A percentile compares a stretch with the other conserved stretches of the same genome.
These are phyloP conservation scores for Cladopsammia gracilis DNA, from an alignment of 64 coral and sea anemone species.

Conservation along the genomic window DNA sequence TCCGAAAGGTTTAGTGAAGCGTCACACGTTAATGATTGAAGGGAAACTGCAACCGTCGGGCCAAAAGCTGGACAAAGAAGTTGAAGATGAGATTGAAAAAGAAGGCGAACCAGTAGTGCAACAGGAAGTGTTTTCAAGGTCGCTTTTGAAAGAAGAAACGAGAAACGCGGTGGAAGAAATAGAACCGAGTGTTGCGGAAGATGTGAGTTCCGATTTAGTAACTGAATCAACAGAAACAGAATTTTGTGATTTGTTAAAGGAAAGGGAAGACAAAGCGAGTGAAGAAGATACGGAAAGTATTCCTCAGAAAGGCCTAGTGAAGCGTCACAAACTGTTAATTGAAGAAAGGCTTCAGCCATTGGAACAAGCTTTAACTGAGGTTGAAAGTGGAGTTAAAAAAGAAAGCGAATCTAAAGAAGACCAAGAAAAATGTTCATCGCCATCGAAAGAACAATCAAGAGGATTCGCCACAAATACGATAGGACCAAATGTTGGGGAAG, in stretches of 20 bases:
- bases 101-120: not conserved
- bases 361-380: not conserved
- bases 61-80: not conserved
- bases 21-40: conserved; percentile 43
- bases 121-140: too few species aligned
- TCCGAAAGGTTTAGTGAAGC: conserved; percentile 19
- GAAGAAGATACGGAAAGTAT: not conserved
- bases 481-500: not conserved
- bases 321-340: conserved; percentile 36
- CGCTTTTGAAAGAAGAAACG: not conserved
- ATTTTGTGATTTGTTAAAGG: not conserved
- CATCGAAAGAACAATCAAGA: not conserved
- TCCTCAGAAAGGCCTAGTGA: conserved; percentile 44
- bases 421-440: not conserved
- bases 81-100: not conserved
- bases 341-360: conserved; percentile 19
- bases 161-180: not conserved
- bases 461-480: not conserved
- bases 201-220: not conserved
- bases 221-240: not conserved
- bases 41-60: conserved; percentile 8
- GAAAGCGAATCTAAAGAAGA: not conserved
- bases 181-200: not conserved
- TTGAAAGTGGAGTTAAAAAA: too few species aligned
- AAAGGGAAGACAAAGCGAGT: not conserved